A percentile compares a stretch with the other conserved stretches of the same genome.
phyloP scores from a whole-genome alignment of 2,797 vertebrate species.

The Scarus forsteni region DNA sequence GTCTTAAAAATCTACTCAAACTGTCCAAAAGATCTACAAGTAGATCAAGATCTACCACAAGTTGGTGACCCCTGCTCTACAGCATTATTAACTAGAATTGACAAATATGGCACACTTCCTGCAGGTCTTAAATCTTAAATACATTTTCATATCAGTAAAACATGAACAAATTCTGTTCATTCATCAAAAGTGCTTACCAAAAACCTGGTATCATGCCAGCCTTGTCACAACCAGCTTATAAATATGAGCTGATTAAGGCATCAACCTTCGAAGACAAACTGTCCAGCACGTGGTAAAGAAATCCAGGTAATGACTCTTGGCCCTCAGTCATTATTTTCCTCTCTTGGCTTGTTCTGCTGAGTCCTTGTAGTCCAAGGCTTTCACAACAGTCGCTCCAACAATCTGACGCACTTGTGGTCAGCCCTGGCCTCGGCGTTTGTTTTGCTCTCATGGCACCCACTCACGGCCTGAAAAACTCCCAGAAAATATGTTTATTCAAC shows the following conservation, averaged over 20 bases:
- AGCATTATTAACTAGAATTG: too few relatives aligned
- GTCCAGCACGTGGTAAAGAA: background rate
- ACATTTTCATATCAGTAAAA: too few relatives aligned
- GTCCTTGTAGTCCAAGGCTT: constrained; percentile 62
- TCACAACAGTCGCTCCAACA: constrained; percentile 49
- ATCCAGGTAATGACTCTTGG: background rate
- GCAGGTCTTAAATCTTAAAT: too few relatives aligned
- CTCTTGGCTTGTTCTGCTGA: constrained; percentile 37
- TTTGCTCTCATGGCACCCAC: constrained; percentile 66
- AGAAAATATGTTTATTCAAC: constrained; percentile 38
- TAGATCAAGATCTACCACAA: too few relatives aligned
- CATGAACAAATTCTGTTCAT: too few relatives aligned
- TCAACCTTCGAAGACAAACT: background rate
- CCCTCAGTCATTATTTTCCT: constrained; percentile 17
- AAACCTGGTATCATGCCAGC: too few relatives aligned
- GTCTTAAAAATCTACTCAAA: too few relatives aligned
- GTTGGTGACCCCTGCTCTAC: too few relatives aligned
- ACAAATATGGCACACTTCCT: too few relatives aligned
- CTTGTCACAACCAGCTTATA: background rate
- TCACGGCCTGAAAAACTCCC: constrained; percentile 40
- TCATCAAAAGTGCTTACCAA: too few relatives aligned
- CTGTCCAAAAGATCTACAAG: too few relatives aligned
- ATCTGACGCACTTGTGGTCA: constrained; percentile 75
- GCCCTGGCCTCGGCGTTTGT: constrained; percentile 62
- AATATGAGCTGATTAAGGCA: too few relatives aligned